Evolutionary conservation across 1,140 invertebrate genomes (phyloP).

Genomic region (Platorchestia sp.): DNA sequence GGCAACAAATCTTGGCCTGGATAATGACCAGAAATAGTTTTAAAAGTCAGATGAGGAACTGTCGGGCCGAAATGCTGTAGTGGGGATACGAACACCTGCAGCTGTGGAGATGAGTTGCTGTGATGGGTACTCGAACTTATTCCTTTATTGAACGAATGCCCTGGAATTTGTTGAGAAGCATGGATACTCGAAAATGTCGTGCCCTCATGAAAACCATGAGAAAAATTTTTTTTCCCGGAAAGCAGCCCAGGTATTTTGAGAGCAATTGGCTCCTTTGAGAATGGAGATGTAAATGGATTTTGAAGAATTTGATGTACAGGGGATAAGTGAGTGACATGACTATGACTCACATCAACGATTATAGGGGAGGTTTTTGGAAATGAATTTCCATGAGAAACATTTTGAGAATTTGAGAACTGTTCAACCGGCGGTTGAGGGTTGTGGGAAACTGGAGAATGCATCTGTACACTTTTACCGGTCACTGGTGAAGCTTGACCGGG

Average conservation of each 20-base stretch:
- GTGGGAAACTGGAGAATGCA: not conserved
- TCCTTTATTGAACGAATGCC: not conserved
- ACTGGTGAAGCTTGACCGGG: not conserved
- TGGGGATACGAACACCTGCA: slow-evolving; percentile 1
- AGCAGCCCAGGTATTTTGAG: not conserved
- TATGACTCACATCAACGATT: not conserved
- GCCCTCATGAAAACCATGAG: not conserved
- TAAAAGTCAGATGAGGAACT: slow-evolving; percentile 12
- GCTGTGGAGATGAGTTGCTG: not conserved
- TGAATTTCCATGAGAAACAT: not conserved
- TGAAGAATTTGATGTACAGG: slow-evolving; percentile 8
- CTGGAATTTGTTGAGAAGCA: not conserved
- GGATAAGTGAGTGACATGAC: not conserved
- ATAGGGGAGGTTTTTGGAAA: not conserved
- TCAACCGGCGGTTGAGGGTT: not conserved
- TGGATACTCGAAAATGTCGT: not conserved
- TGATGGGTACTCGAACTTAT: not conserved
- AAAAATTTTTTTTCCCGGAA: not conserved
- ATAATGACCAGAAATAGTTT: not conserved
- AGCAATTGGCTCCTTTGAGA: not conserved
- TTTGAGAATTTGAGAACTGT: not conserved
- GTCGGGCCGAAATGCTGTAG: not conserved
- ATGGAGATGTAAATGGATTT: not conserved
- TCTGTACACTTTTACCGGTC: not conserved
- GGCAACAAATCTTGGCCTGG: slow-evolving; percentile 18